Conservation (phyloP, 2,888 invertebrate genomes). For the Kuschelorhynchus macadamiae region DNA sequence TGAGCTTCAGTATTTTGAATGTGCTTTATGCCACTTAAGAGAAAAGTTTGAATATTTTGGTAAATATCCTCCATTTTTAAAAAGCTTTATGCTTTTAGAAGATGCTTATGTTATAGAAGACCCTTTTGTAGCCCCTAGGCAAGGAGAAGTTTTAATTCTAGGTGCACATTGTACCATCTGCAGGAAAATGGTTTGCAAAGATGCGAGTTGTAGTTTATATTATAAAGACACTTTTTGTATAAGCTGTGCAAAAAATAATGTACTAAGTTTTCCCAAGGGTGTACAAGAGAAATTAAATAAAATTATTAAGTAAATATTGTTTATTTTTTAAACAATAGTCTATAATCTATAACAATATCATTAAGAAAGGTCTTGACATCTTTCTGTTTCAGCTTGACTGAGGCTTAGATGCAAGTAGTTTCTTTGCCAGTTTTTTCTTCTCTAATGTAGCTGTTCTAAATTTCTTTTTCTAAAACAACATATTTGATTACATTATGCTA, state of each 20-base stretch:
- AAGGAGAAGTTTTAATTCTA: slow-evolving; percentile 82
- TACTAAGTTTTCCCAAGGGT: slow-evolving; percentile 78
- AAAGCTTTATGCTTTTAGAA: slow-evolving; percentile 77
- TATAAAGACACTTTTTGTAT: slow-evolving; percentile 82
- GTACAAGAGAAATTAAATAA: slow-evolving; percentile 76
- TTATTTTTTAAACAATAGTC: too few species aligned
- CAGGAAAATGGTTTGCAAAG: slow-evolving; percentile 79
- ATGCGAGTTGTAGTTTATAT: slow-evolving; percentile 83
- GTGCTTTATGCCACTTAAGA: slow-evolving; percentile 75
- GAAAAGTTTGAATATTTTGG: slow-evolving; percentile 86
- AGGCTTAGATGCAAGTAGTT: slow-evolving; percentile 54
- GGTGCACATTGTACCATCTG: slow-evolving; percentile 84
- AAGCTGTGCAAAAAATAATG: slow-evolving; percentile 75
- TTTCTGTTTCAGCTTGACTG: background rate
- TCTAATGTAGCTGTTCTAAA: slow-evolving; percentile 56
- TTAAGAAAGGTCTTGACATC: too few species aligned
- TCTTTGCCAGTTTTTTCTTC: slow-evolving; percentile 58
- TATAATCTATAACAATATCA: too few species aligned
- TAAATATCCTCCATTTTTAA: slow-evolving; percentile 79
- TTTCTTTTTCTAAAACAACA: slow-evolving; percentile 59
- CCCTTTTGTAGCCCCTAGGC: slow-evolving; percentile 83
- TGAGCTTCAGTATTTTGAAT: slow-evolving; percentile 68
- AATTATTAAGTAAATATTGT: slow-evolving; percentile 54
- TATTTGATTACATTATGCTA: too few species aligned
- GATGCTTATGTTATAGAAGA: slow-evolving; percentile 87